Conservation (phyloP, 2,113 vertebrate genomes). For the Etia nguti region DNA sequence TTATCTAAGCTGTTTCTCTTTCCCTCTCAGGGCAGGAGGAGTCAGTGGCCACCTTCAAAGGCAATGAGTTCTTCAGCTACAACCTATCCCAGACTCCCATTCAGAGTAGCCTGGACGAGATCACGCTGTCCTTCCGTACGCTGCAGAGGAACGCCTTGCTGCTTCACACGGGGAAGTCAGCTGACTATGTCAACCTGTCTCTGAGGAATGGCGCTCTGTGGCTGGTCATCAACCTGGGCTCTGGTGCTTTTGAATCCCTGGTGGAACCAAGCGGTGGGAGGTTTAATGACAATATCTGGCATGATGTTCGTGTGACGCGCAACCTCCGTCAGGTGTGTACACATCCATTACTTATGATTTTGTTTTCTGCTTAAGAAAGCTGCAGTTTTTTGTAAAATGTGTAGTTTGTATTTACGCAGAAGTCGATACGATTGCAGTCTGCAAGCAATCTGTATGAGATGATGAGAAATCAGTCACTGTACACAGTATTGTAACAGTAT, state of each 20-base stretch:
- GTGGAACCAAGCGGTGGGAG: constrained; percentile 90
- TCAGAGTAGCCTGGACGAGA: constrained; percentile 96
- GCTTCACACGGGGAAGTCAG: constrained; percentile 91
- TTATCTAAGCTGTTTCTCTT: constrained; percentile 27
- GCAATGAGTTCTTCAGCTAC: constrained; percentile 96
- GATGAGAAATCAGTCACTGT: neutral
- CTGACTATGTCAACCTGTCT: constrained; percentile 93
- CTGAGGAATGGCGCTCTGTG: constrained; percentile 89
- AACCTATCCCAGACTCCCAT: constrained; percentile 93
- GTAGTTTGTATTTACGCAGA: neutral
- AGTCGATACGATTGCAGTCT: neutral
- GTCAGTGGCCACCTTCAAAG: constrained; percentile 91
- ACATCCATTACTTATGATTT: neutral
- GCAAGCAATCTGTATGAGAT: neutral
- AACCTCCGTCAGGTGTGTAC: constrained; percentile 90
- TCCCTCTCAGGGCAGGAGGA: constrained; percentile 81
- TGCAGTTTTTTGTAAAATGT: neutral
- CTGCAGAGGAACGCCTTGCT: constrained; percentile 90
- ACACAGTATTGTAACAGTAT: neutral
- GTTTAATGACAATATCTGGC: constrained; percentile 92
- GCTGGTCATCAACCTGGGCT: constrained; percentile 95
- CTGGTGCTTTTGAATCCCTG: constrained; percentile 91
- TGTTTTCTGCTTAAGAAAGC: neutral
- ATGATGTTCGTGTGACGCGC: constrained; percentile 87
- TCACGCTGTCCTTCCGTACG: constrained; percentile 91